Evolutionary conservation across 2,888 invertebrate genomes (phyloP), one percentile per base, ranked within the genome.

Genomic region (Euproctis similis): DNA sequence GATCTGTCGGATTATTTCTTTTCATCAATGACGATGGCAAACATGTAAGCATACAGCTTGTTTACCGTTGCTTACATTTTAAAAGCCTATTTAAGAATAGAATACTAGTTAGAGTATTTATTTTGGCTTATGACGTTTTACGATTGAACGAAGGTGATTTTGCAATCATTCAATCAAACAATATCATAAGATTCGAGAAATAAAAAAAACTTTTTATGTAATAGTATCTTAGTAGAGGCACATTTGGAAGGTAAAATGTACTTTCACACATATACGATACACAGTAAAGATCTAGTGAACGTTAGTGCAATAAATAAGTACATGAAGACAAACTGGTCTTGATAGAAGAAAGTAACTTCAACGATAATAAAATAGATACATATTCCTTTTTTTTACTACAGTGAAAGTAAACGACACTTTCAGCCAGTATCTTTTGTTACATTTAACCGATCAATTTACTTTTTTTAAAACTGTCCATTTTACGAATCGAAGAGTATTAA

Each of bases 371-470:
- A n/a, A n/a, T n/a, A n/a, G n/a, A n/a, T n/a, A n/a, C n/a, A n/a
- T n/a, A 46, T 40, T 37, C 38, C 21, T 32, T 39, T 37, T 41
- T 47, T 55, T 59, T 52, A 44, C 36, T 33, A 36, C 35, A 67
- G 76, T 61, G 76, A 77, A 77, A 77, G 76, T 67, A 51, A 28
- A 66, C 53, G 69, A 70, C 66, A 74, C 77, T 78, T 70, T 71
- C 71, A 51, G 64, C 36, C 16, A 26, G 30, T 37, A 28, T 30
- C 40, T 52, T 51, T 47, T 44, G 36, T 34, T 27, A 43, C 40
- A 51, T 46, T 37, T 47, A 49, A 56, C 46, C 47, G 39, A 50
- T 42, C 44, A 36, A 42, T 42, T 51, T 29, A 41, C 27, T 13
- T 26, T 25, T 17, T 34, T 29, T 42, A n/a, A n/a, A 27, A 14